Evolutionary conservation across 2,113 vertebrate genomes (phyloP).

Genomic region (Aptenodytes forsteri): DNA sequence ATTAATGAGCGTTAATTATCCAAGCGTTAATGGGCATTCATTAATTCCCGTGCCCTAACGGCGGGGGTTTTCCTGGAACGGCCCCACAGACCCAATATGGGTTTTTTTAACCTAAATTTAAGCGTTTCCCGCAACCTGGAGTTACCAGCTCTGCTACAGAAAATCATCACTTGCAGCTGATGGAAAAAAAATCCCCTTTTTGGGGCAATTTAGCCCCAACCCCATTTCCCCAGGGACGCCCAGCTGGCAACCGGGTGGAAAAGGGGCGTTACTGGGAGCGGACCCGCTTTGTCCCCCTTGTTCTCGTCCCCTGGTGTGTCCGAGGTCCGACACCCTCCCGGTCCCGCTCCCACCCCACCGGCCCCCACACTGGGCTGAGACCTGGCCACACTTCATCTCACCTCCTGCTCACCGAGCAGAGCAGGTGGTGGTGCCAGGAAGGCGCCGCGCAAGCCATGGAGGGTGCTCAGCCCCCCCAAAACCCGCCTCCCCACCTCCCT

Average conservation of each 20-base stretch:
- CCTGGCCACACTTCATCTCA: neutral
- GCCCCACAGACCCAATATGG: no score
- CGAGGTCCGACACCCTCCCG: fast-evolving
- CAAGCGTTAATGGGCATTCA: neutral
- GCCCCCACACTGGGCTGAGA: neutral
- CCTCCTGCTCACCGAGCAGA: neutral
- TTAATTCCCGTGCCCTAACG: neutral
- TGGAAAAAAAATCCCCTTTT: neutral
- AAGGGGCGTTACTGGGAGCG: fast-evolving
- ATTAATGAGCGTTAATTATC: neutral
- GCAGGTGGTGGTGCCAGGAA: fast-evolving
- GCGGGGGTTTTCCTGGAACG: neutral
- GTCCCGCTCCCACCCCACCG: neutral
- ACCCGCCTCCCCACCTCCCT: neutral
- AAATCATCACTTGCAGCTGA: neutral
- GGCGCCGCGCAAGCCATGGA: fast-evolving
- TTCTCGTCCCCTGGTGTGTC: fast-evolving
- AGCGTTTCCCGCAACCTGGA: neutral
- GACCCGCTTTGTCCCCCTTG: neutral
- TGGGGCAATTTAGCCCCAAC: neutral
- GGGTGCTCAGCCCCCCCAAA: neutral
- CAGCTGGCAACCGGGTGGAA: neutral
- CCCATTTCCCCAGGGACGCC: neutral
- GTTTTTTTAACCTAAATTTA: neutral
- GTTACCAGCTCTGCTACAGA: neutral